These are phyloP conservation scores for Sander lucioperca DNA, from an alignment of 2,113 vertebrate genomes.

Conservation along the genomic window DNA sequence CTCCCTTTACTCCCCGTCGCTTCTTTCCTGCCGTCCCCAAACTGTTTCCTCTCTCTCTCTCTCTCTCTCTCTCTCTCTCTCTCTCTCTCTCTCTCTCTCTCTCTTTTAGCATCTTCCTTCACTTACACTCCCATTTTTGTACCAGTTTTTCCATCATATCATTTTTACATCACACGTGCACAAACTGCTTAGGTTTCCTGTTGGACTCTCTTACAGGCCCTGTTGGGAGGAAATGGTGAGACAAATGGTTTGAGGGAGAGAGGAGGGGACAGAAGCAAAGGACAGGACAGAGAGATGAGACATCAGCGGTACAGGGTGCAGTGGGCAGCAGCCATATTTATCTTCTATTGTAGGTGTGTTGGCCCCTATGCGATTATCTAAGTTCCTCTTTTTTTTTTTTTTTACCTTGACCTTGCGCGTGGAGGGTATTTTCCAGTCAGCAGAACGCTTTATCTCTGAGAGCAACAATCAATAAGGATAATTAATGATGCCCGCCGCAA, in stretches of 20 bases:
- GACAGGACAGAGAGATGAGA: conserved; percentile 33
- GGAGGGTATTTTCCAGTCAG: conserved; percentile 99
- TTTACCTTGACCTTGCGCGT: conserved; percentile 96
- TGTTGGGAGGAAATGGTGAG: conserved; percentile 38
- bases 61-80: background rate
- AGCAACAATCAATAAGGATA: conserved; percentile 99
- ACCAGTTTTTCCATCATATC: conserved; percentile 17
- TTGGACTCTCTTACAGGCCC: conserved; percentile 28
- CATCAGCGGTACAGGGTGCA: background rate
- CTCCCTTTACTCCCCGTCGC: conserved; percentile 22
- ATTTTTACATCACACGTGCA: conserved; percentile 17
- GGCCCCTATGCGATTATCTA: conserved; percentile 89
- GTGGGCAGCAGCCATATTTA: conserved; percentile 55
- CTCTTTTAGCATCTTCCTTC: conserved; percentile 20
- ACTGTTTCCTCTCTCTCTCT: conserved; percentile 17
- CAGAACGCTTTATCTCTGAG: conserved; percentile 99
- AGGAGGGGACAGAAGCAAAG: background rate
- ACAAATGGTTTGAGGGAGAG: conserved; percentile 42
- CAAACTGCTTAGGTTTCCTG: conserved; percentile 40
- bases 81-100: conserved; percentile 2
- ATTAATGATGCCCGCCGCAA: conserved; percentile 99
- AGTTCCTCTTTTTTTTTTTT: conserved; percentile 78
- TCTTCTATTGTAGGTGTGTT: conserved; percentile 60
- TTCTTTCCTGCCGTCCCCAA: conserved; percentile 27
- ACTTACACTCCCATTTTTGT: conserved; percentile 14